Conservation (phyloP, 2,888 invertebrate species). For the Lordiphosa andalusiaca region DNA sequence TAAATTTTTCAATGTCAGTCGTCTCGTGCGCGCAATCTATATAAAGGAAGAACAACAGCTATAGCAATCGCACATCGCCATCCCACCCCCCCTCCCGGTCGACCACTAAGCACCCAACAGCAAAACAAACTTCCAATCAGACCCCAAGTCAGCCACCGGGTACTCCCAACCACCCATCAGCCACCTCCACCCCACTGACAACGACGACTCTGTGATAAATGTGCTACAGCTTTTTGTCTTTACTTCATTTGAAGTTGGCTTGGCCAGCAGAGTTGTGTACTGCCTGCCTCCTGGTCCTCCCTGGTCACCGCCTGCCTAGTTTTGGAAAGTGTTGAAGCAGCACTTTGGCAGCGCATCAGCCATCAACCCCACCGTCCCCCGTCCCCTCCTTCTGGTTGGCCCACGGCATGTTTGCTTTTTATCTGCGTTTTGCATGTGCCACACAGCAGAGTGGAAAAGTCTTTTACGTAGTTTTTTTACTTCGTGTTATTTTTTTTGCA, state of each 20-base stretch:
- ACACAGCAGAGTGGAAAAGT: conserved; percentile 24
- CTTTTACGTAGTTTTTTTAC: conserved; percentile 46
- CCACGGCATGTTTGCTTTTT: conserved; percentile 65
- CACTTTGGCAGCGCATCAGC: conserved; percentile 73
- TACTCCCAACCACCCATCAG: conserved; percentile 19
- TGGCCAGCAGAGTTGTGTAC: conserved; percentile 17
- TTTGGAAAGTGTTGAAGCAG: conserved; percentile 72
- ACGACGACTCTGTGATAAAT: conserved; percentile 71
- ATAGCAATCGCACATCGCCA: conserved; percentile 17
- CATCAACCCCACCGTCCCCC: conserved; percentile 27
- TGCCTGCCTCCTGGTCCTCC: conserved; percentile 16
- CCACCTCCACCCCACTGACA: conserved; percentile 11
- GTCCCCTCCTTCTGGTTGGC: conserved; percentile 22
- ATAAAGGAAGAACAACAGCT: conserved; percentile 45
- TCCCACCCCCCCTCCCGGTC: conserved; percentile 11
- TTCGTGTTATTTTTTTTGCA: conserved; percentile 46
- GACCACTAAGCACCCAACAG: conserved; percentile 71
- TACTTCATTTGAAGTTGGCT: conserved; percentile 66
- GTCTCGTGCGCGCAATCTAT: conserved; percentile 68
- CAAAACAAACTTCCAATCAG: conserved; percentile 73
- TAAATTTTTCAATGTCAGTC: conserved; percentile 79
- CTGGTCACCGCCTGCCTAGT: conserved; percentile 24
- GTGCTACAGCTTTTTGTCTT: conserved; percentile 74
- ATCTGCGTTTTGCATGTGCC: conserved; percentile 64
- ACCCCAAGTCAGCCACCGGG: conserved; percentile 49